phyloP scores from a whole-genome alignment of 2,113 vertebrate species.

The Hyla sarda region DNA sequence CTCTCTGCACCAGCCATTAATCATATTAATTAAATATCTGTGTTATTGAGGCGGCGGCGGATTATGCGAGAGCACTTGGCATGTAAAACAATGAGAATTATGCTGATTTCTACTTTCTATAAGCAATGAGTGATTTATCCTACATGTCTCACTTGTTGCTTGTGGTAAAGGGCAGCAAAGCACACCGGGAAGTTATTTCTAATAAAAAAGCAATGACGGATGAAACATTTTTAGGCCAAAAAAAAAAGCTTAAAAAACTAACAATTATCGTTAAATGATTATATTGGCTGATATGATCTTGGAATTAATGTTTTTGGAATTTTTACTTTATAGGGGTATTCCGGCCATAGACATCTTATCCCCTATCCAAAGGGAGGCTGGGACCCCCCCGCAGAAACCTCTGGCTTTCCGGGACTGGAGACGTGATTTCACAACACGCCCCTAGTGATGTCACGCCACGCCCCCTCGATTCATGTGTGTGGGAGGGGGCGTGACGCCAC shows the following conservation, averaged over 20 bases:
- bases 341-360: too few relatives aligned
- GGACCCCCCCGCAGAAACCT: too few relatives aligned
- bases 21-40: constrained; percentile 47
- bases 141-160: neutral
- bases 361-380: too few relatives aligned
- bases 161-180: neutral
- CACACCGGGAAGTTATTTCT: neutral
- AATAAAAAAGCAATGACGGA: neutral
- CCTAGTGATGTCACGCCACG: too few relatives aligned
- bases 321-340: too few relatives aligned
- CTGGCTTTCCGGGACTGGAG: too few relatives aligned
- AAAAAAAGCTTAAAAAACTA: neutral
- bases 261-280: neutral
- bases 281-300: too few relatives aligned
- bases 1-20: constrained; percentile 18
- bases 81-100: constrained; percentile 38
- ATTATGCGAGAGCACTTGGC: constrained; percentile 10
- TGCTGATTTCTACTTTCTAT: constrained; percentile 19
- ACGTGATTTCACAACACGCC: too few relatives aligned
- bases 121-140: constrained; percentile 7
- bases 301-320: too few relatives aligned
- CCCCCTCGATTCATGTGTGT: too few relatives aligned
- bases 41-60: constrained; percentile 8
- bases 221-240: neutral
- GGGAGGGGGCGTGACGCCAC: too few relatives aligned